A percentile compares a stretch with the other conserved stretches of the same genome.
Evolutionary conservation across 2,797 vertebrate species (phyloP).

Genomic region (Chanos chanos): DNA sequence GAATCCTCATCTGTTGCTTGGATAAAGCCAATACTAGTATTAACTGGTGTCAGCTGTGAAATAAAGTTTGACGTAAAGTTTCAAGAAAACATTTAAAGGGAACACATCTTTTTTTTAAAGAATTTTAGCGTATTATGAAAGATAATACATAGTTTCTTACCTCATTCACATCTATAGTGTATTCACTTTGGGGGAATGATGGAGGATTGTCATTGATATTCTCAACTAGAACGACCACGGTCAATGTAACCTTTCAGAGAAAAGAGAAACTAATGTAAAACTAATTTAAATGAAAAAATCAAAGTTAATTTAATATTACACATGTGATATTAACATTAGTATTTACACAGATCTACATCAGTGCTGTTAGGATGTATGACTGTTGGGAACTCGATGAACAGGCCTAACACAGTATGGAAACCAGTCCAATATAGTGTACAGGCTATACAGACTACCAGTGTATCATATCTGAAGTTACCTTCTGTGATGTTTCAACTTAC

Average conservation of each 20-base stretch:
- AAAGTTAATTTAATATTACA: too few relatives aligned
- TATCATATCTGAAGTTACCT: too few relatives aligned
- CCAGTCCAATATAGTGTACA: too few relatives aligned
- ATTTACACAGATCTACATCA: too few relatives aligned
- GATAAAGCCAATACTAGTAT: slow-evolving; percentile 65
- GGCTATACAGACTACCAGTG: too few relatives aligned
- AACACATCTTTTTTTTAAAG: too few relatives aligned
- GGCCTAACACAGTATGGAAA: too few relatives aligned
- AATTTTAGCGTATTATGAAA: neutral
- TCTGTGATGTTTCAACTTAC: slow-evolving; percentile 57
- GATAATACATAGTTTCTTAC: slow-evolving; percentile 42
- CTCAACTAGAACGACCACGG: slow-evolving; percentile 63
- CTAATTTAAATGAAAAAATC: neutral
- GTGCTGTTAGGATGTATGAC: too few relatives aligned
- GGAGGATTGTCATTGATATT: slow-evolving; percentile 78
- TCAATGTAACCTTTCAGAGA: slow-evolving; percentile 61
- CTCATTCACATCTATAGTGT: slow-evolving; percentile 70
- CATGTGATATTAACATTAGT: too few relatives aligned
- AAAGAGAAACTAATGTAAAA: neutral
- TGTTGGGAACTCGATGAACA: too few relatives aligned
- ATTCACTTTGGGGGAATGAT: slow-evolving; percentile 66
- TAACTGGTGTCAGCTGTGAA: slow-evolving; percentile 62
- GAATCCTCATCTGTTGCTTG: slow-evolving; percentile 71
- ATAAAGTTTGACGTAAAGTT: neutral
- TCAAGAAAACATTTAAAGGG: neutral